A percentile compares a stretch with the other conserved stretches of the same genome.
Evolutionary conservation across 2,888 invertebrate genomes (phyloP).

Genomic region (Dynastes grantii): DNA sequence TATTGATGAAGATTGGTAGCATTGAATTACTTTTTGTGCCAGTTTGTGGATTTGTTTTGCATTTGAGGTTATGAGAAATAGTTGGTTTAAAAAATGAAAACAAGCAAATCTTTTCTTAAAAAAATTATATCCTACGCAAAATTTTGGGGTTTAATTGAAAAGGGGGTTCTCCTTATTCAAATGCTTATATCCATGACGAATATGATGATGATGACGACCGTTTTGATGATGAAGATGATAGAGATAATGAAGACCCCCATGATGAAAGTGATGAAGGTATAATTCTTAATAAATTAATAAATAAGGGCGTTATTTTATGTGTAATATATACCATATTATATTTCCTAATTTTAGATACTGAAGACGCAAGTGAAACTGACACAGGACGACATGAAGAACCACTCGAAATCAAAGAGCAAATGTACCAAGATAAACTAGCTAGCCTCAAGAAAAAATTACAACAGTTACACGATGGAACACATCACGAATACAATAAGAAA

Average conservation of each 20-base stretch:
- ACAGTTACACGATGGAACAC: slow-evolving; percentile 88
- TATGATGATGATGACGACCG: slow-evolving; percentile 84
- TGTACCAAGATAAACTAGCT: slow-evolving; percentile 92
- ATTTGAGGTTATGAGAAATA: too few species aligned
- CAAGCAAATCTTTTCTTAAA: too few species aligned
- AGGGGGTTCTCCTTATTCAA: slow-evolving; percentile 80
- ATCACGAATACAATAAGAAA: slow-evolving; percentile 89
- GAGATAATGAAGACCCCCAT: slow-evolving; percentile 77
- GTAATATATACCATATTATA: neutral
- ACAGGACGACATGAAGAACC: slow-evolving; percentile 86
- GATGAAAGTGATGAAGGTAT: slow-evolving; percentile 76
- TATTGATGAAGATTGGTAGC: too few species aligned
- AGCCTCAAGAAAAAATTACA: slow-evolving; percentile 91
- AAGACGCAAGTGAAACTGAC: slow-evolving; percentile 98
- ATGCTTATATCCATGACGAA: slow-evolving; percentile 77
- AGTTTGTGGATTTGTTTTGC: too few species aligned
- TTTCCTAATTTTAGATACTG: slow-evolving; percentile 80
- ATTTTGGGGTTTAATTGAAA: too few species aligned
- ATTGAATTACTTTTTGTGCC: too few species aligned
- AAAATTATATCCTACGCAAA: too few species aligned
- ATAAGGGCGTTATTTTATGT: neutral
- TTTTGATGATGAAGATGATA: slow-evolving; percentile 81
- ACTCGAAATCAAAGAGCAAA: slow-evolving; percentile 90
- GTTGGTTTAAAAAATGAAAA: too few species aligned
- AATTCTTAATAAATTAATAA: neutral